Evolutionary conservation across 2,113 vertebrate genomes (phyloP).

Genomic region (Sterna hirundo): DNA sequence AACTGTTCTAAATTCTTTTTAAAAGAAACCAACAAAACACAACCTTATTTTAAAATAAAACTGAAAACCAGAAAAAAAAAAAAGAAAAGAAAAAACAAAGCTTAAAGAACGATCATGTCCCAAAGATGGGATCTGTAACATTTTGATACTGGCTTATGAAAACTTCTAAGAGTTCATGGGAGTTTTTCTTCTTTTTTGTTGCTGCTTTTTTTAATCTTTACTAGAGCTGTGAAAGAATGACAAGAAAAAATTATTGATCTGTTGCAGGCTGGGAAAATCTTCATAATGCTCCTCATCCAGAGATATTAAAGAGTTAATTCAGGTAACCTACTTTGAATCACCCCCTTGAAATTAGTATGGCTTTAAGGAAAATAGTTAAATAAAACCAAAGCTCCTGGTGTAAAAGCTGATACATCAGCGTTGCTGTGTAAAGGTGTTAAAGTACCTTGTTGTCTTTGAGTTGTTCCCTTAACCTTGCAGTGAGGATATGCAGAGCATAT

Average conservation of each 20-base stretch:
- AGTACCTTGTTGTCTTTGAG: not conserved
- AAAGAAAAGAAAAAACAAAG: not conserved
- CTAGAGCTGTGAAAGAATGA: not conserved
- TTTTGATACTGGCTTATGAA: not conserved
- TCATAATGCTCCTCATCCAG: not conserved
- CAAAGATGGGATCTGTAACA: not conserved
- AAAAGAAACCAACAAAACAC: not conserved
- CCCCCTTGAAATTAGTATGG: not conserved
- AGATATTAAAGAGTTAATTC: not conserved
- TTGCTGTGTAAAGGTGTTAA: not conserved
- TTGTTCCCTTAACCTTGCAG: not conserved
- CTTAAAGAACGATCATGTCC: not conserved
- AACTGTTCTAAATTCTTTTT: not conserved
- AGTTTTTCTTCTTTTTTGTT: not conserved
- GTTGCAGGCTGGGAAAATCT: not conserved
- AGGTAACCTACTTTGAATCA: not conserved
- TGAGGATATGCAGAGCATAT: not conserved
- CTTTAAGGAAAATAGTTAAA: not conserved
- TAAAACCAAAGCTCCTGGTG: not conserved
- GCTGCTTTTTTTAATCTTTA: not conserved
- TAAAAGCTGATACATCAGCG: not conserved
- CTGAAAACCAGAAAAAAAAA: not conserved
- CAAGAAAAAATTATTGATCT: not conserved
- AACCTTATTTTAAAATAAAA: not conserved
- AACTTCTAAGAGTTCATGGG: not conserved